Percentiles rank a stretch among this genome's conserved stretches.
Conservation (phyloP, 1,140 invertebrate species). For the Drosophila lini region DNA sequence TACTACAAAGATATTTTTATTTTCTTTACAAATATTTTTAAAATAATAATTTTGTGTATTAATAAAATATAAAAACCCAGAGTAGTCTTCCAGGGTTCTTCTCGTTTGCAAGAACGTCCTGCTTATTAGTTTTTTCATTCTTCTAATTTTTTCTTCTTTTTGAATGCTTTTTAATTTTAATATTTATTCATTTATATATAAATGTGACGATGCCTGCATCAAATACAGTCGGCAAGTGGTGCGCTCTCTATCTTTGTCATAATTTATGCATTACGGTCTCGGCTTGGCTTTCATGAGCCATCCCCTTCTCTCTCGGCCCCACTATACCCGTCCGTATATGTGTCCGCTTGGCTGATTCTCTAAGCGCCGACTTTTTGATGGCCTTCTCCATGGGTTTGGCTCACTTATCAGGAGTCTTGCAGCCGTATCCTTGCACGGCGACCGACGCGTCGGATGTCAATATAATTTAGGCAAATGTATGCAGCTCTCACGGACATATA, state of each 20-base stretch:
- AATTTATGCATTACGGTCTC: constrained; percentile 74
- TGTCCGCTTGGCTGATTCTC: constrained; percentile 29
- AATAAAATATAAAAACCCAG: too few species aligned
- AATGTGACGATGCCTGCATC: not conserved
- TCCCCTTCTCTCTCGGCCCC: not conserved
- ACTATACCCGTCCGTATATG: constrained; percentile 4
- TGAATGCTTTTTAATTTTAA: constrained; percentile 8
- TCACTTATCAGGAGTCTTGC: constrained; percentile 73
- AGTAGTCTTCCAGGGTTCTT: too few species aligned
- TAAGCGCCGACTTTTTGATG: constrained; percentile 50
- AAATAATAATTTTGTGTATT: not conserved
- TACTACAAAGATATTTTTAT: not conserved
- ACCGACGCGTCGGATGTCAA: constrained; percentile 59
- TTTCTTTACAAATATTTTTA: too few species aligned
- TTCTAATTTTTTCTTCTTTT: constrained; percentile 41
- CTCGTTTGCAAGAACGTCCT: too few species aligned
- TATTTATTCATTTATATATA: constrained; percentile 22
- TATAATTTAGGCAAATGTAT: constrained; percentile 80
- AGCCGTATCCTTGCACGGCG: constrained; percentile 62
- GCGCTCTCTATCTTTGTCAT: constrained; percentile 39
- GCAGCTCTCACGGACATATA: constrained; percentile 47
- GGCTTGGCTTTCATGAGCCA: constrained; percentile 56
- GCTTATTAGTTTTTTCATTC: not conserved
- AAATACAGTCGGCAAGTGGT: constrained; percentile 28
- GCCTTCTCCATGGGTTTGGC: constrained; percentile 53